Evolutionary conservation across 2,888 invertebrate genomes (phyloP).

Genomic region (Pecten maximus): DNA sequence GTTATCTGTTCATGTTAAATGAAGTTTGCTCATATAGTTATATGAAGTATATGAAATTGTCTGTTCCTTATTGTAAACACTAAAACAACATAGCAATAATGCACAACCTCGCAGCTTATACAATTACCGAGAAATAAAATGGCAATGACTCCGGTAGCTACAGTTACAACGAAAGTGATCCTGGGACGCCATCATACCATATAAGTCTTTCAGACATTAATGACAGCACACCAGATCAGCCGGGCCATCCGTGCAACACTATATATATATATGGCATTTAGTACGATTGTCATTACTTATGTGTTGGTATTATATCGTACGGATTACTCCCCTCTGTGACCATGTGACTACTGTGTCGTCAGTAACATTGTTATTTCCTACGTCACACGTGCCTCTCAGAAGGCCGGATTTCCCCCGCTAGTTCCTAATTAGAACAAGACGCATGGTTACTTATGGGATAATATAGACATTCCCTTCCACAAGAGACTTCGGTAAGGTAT

Average conservation of each 20-base stretch:
- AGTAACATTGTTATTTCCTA: background rate
- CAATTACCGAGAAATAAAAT: no score
- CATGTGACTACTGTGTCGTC: background rate
- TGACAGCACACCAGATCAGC: background rate
- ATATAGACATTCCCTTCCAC: background rate
- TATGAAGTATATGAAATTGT: no score
- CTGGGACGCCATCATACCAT: background rate
- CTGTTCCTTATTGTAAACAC: no score
- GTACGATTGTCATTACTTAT: background rate
- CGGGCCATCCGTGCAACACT: background rate
- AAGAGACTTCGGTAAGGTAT: background rate
- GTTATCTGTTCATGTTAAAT: no score
- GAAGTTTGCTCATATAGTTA: no score
- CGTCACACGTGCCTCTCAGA: background rate
- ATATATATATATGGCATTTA: background rate
- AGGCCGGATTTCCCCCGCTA: background rate
- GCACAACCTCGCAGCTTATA: no score
- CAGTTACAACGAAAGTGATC: background rate
- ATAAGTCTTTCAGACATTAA: background rate
- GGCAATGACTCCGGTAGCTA: no score
- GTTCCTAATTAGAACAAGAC: conserved; percentile 2
- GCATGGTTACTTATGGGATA: background rate
- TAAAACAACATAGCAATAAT: no score
- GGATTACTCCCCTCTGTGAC: background rate
- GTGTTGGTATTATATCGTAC: background rate